These are phyloP conservation scores for Perca fluviatilis DNA, from an alignment of 2,113 vertebrate species.

Conservation along the genomic window DNA sequence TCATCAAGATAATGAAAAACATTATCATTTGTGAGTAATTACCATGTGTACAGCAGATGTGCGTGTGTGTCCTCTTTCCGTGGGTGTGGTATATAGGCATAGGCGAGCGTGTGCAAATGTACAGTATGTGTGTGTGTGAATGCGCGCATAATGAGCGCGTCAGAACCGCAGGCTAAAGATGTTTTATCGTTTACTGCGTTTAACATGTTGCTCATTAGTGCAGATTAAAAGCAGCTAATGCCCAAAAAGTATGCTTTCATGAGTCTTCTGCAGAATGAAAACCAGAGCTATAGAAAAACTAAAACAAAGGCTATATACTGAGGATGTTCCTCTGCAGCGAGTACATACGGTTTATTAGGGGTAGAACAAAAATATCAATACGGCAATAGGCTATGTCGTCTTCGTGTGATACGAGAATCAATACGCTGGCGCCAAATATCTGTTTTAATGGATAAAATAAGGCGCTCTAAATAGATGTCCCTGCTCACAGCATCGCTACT, in stretches of 20 bases:
- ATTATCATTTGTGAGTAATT: constrained; percentile 24
- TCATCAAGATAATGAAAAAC: constrained; percentile 37
- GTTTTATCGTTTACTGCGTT: not conserved
- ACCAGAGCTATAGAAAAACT: not conserved
- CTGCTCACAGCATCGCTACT: too few relatives aligned
- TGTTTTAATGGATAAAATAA: too few relatives aligned
- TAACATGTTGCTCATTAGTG: constrained; percentile 29
- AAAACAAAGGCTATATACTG: not conserved
- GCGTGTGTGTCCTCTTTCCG: not conserved
- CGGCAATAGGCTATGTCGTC: too few relatives aligned
- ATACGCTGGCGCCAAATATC: too few relatives aligned
- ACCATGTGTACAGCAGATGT: constrained; percentile 62
- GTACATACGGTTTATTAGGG: not conserved
- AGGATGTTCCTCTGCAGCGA: not conserved
- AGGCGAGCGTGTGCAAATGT: not conserved
- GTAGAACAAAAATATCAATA: too few relatives aligned
- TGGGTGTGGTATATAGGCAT: accelerated
- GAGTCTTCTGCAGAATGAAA: not conserved
- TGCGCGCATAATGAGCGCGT: not conserved
- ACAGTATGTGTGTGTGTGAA: not conserved
- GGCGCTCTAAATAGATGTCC: too few relatives aligned
- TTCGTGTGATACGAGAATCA: too few relatives aligned
- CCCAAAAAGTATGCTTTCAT: not conserved
- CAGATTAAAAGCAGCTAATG: constrained; percentile 5
- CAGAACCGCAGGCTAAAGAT: not conserved